phyloP scores from a whole-genome alignment of 2,113 vertebrate species.

The Motacilla tschutschensis region DNA sequence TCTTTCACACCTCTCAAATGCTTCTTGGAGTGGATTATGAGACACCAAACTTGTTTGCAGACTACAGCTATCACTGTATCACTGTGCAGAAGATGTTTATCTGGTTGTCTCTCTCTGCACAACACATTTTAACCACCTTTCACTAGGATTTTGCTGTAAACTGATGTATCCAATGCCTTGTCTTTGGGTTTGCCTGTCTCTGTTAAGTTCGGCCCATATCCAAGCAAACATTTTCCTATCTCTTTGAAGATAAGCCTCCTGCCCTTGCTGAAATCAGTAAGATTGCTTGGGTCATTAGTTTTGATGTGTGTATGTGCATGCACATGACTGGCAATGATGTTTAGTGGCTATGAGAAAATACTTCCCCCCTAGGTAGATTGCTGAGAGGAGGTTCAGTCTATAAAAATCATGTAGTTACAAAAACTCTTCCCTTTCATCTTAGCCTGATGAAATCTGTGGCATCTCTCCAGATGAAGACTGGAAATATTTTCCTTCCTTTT shows the following conservation, averaged over 20 bases:
- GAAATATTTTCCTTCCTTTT: constrained; percentile 46
- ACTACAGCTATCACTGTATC: not conserved
- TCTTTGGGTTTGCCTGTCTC: not conserved
- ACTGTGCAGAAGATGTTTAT: not conserved
- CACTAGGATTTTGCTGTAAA: not conserved
- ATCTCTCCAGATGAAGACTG: constrained; percentile 38
- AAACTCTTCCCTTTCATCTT: constrained; percentile 33
- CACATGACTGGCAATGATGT: not conserved
- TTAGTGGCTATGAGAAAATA: not conserved
- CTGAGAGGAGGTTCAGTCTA: not conserved
- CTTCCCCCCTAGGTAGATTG: not conserved
- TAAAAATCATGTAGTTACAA: constrained; percentile 15
- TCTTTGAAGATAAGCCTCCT: not conserved
- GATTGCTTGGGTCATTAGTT: not conserved
- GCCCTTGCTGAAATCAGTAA: not conserved
- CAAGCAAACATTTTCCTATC: not conserved
- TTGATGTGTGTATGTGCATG: not conserved
- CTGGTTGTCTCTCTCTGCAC: not conserved
- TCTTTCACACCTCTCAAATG: not conserved
- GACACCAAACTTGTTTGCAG: not conserved
- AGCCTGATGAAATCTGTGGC: constrained; percentile 47
- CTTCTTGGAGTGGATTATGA: not conserved
- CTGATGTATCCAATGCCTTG: not conserved
- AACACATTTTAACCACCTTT: not conserved
- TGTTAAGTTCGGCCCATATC: not conserved